Evolutionary conservation across 2,113 vertebrate species (phyloP).

Genomic region (Phrynosoma platyrhinos): DNA sequence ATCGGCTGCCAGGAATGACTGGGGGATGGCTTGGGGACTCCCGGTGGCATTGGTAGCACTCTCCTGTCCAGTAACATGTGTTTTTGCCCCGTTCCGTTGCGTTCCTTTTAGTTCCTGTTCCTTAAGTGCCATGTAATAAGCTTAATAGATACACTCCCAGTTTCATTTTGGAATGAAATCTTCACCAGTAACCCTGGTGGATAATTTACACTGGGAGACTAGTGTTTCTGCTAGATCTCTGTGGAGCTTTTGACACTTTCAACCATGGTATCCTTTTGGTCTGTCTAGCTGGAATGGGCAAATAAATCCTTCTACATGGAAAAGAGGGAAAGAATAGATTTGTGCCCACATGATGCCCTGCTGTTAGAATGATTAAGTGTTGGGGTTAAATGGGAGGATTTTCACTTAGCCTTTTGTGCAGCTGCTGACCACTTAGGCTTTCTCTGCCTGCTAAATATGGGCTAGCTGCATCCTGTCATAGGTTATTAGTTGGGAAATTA

Average conservation of each 20-base stretch:
- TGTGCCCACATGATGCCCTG: constrained; percentile 49
- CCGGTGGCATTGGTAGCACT: too few species aligned
- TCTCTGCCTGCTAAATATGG: constrained; percentile 10
- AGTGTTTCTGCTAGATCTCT: too few species aligned
- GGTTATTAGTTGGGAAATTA: not conserved
- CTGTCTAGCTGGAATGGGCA: too few species aligned
- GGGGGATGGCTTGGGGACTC: too few species aligned
- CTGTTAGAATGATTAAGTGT: constrained; percentile 31
- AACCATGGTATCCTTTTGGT: not conserved
- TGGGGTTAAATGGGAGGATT: constrained; percentile 16
- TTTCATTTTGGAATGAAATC: not conserved
- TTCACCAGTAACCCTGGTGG: not conserved
- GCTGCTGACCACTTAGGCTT: constrained; percentile 14
- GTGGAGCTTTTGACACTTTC: not conserved
- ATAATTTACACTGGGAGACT: too few species aligned
- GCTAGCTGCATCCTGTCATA: not conserved
- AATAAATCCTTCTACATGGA: not conserved
- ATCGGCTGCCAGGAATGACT: too few species aligned
- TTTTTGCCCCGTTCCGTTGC: too few species aligned
- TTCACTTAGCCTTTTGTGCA: constrained; percentile 31
- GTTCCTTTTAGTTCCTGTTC: too few species aligned
- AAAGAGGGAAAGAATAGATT: constrained; percentile 33
- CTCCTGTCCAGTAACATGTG: too few species aligned
- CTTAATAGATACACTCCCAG: too few species aligned
- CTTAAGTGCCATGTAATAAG: too few species aligned